Evolutionary conservation across 2,888 invertebrate genomes (phyloP).

Genomic region (Allygus modestus): DNA sequence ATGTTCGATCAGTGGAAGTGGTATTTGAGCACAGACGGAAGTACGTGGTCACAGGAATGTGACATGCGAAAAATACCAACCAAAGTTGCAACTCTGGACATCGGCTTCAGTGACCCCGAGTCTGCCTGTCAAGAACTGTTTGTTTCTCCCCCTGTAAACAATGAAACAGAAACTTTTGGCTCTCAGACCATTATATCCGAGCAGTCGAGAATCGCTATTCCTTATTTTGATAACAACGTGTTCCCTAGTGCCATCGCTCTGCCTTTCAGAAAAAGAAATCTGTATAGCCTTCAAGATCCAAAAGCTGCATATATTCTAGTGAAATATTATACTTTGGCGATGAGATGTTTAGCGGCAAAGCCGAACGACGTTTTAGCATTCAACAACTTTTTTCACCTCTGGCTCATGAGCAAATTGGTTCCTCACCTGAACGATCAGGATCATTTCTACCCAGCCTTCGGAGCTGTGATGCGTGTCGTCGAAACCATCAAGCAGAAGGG

Average conservation of each 20-base stretch:
- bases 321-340: slow-evolving; percentile 67
- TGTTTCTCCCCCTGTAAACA: slow-evolving; percentile 14
- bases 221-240: slow-evolving; percentile 68
- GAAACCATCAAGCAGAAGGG: slow-evolving; percentile 68
- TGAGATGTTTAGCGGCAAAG: slow-evolving; percentile 66
- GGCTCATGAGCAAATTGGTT: slow-evolving; percentile 63
- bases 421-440: slow-evolving; percentile 66
- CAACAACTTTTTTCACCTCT: slow-evolving; percentile 65
- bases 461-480: slow-evolving; percentile 67
- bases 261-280: slow-evolving; percentile 66
- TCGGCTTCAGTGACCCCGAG: neutral
- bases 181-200: slow-evolving; percentile 46
- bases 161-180: slow-evolving; percentile 9
- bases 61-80: slow-evolving; percentile 67
- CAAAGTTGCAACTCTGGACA: slow-evolving; percentile 62
- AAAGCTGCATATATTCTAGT: slow-evolving; percentile 67
- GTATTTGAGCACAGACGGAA: slow-evolving; percentile 67
- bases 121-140: slow-evolving; percentile 58
- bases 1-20: slow-evolving; percentile 66
- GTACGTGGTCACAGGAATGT: slow-evolving; percentile 67
- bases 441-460: slow-evolving; percentile 68
- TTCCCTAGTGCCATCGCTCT: slow-evolving; percentile 68
- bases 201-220: slow-evolving; percentile 66
- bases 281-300: slow-evolving; percentile 67
- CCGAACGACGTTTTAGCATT: slow-evolving; percentile 66